phyloP scores from a whole-genome alignment of 2,113 vertebrate genomes.

The Recurvirostra avosetta region DNA sequence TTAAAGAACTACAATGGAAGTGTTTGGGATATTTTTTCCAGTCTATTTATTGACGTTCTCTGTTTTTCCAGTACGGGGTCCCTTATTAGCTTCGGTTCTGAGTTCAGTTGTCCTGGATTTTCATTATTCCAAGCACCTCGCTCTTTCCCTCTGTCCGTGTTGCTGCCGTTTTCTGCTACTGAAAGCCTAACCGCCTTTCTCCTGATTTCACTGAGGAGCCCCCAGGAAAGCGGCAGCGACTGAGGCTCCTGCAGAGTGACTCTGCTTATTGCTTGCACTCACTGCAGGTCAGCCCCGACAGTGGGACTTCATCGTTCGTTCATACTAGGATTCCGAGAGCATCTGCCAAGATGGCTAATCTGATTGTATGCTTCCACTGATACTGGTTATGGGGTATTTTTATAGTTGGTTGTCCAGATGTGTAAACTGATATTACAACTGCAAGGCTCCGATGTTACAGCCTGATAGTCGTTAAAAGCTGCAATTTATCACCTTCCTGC shows the following conservation, averaged over 20 bases:
- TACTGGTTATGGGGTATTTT: background rate
- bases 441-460: background rate
- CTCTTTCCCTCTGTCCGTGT: fast-evolving
- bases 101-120: background rate
- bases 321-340: background rate
- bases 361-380: background rate
- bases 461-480: background rate
- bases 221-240: background rate
- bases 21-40: fast-evolving
- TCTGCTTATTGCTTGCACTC: background rate
- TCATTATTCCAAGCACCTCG: background rate
- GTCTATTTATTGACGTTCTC: background rate
- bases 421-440: background rate
- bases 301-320: background rate
- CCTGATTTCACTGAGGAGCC: background rate
- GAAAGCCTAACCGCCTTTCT: background rate
- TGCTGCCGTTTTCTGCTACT: background rate
- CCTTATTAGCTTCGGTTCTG: background rate
- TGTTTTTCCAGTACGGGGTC: background rate
- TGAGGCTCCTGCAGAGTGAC: background rate
- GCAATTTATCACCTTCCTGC: background rate
- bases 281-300: background rate
- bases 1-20: background rate
- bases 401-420: background rate
- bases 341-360: background rate